A percentile compares a stretch with the other conserved stretches of the same genome.
phyloP scores from a whole-genome alignment of 35 echinoderm and acorn worm genomes.

The Lytechinus pictus region DNA sequence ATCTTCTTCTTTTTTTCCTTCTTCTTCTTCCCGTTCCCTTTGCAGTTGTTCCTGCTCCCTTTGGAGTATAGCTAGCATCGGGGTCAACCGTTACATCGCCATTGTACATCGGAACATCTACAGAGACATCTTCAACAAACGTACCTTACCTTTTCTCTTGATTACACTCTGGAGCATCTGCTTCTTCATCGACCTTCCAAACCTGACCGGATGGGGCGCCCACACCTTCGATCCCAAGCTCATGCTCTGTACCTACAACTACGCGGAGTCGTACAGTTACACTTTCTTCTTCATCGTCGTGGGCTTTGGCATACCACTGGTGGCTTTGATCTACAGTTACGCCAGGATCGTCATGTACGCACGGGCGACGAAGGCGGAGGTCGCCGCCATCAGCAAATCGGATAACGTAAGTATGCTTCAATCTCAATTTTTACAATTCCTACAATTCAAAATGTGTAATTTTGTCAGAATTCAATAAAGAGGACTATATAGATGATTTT shows the following conservation, averaged over 20 bases:
- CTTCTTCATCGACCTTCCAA: slow-evolving; percentile 75
- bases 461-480: too few relatives aligned
- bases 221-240: slow-evolving; percentile 74
- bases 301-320: slow-evolving; percentile 60
- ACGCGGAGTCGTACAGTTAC: slow-evolving; percentile 67
- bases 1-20: background rate
- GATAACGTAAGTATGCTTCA: background rate
- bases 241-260: slow-evolving; percentile 89
- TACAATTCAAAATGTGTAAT: too few relatives aligned
- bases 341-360: slow-evolving; percentile 63
- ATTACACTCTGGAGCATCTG: slow-evolving; percentile 54
- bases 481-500: too few relatives aligned
- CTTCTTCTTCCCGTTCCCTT: background rate
- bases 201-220: slow-evolving; percentile 74
- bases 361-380: slow-evolving; percentile 31
- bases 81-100: slow-evolving; percentile 72
- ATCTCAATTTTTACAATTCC: too few relatives aligned
- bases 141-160: slow-evolving; percentile 59
- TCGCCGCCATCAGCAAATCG: slow-evolving; percentile 34
- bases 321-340: slow-evolving; percentile 61
- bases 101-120: slow-evolving; percentile 59
- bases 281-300: slow-evolving; percentile 73
- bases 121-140: slow-evolving; percentile 57
- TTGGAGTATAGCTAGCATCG: slow-evolving; percentile 67
- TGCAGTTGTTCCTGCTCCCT: slow-evolving; percentile 58